Conservation (phyloP, 2,113 vertebrate genomes). For the Anoplopoma fimbria region DNA sequence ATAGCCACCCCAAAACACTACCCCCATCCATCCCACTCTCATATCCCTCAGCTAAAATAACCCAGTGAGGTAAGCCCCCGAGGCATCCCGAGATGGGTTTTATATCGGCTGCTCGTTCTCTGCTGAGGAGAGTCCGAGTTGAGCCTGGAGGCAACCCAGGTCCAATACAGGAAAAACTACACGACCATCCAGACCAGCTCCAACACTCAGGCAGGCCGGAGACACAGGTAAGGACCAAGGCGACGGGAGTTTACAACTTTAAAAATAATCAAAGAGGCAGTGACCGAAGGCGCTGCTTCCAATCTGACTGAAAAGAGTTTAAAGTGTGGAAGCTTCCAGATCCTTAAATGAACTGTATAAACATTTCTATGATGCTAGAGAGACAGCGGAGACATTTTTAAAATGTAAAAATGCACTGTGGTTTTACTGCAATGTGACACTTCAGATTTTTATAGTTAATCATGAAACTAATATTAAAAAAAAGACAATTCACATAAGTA, state of each 20-base stretch:
- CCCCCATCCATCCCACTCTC: conserved; percentile 61
- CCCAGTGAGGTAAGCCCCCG: conserved; percentile 78
- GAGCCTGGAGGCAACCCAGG: conserved; percentile 57
- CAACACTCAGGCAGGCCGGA: conserved; percentile 20
- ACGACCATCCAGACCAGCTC: conserved; percentile 26
- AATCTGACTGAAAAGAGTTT: neutral
- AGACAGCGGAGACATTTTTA: neutral
- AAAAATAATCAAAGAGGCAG: neutral
- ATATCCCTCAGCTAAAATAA: conserved; percentile 80
- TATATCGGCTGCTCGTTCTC: conserved; percentile 61
- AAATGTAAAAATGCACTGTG: neutral
- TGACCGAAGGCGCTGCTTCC: neutral
- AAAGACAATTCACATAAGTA: neutral
- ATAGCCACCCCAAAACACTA: conserved; percentile 46
- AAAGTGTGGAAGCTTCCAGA: neutral
- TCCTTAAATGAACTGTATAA: neutral
- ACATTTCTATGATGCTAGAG: neutral
- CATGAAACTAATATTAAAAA: neutral
- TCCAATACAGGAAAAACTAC: conserved; percentile 31
- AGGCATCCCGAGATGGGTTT: conserved; percentile 69
- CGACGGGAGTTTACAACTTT: neutral
- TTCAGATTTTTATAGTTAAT: neutral
- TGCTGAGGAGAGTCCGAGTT: conserved; percentile 55
- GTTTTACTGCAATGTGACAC: neutral
- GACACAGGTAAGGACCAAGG: conserved; percentile 61